Evolutionary conservation across 2,797 vertebrate genomes (phyloP).

Genomic region (Brachymystax lenok): DNA sequence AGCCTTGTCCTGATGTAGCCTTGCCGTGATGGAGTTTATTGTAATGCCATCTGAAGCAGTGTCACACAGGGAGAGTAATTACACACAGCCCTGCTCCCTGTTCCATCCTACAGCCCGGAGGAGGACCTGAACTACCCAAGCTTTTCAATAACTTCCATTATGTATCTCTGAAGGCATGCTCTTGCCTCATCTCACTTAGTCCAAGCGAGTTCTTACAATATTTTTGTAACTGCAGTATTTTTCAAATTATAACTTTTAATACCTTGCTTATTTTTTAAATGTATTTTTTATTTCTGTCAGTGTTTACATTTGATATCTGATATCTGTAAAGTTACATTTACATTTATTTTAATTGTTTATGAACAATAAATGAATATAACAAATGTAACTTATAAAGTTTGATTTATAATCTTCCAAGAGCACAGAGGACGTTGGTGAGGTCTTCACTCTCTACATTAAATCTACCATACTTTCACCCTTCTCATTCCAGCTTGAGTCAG

Average conservation of each 20-base stretch:
- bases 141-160: conserved; percentile 9
- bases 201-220: conserved; percentile 8
- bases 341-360: no score
- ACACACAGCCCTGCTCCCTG: background rate
- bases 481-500: background rate
- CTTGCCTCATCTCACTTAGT: conserved; percentile 12
- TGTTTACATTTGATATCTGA: no score
- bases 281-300: no score
- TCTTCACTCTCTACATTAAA: background rate
- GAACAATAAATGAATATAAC: no score
- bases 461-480: conserved; percentile 3
- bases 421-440: conserved; percentile 6
- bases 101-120: conserved; percentile 3
- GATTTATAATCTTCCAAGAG: conserved; percentile 16
- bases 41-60: conserved; percentile 33
- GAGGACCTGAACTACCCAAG: conserved; percentile 5
- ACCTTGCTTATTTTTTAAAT: no score
- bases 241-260: background rate
- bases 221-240: conserved; percentile 8
- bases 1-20: conserved; percentile 9
- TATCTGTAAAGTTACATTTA: no score
- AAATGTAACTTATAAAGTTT: conserved; percentile 4
- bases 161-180: conserved; percentile 1
- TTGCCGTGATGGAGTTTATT: conserved; percentile 33
- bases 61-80: conserved; percentile 20